Base-by-base conservation (phyloP, 2,113 vertebrate genomes). In the Anguilla japonica region DNA sequence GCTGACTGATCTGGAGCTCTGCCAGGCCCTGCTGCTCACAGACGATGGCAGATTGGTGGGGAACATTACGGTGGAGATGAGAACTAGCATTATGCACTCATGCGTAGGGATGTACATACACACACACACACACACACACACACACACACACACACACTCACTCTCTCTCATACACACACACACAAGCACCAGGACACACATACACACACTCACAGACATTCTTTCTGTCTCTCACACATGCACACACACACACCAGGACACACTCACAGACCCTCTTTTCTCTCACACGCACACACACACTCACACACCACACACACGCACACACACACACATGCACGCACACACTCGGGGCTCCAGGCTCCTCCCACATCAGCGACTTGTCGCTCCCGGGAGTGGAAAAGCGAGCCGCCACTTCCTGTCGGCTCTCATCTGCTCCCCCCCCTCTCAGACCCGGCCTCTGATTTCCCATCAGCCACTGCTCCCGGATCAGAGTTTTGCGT, bases 141-240 rank as follows among this genome's bases (percentile, higher is more conserved):
- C 75, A 39, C 75, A 79, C 75, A 34, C 75, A 79, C 75, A 34
- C 75, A 79, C 29, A 79, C 75, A 79, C 75, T 39, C 75, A 79
- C 75, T 39, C 75, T 15, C 6, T 11, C 75, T 5, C 75, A 63
- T 3, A 79, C 29, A 79, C 75, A 79, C 75, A 34, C n/a, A 16
- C 29, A 67, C 60, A 67, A 7, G 39, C 75, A 39, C n/a, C 1
- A 7, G 3, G 1, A 79, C 34, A 79, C 75, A 39, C 75, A 39
- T 29, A 79, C 75, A 79, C 75, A 79, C 75, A 79, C 75, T 8
- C n/a, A n/a, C 75, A 46, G 43, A 34, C 34, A 34, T 34, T 34
- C 34, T 34, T 34, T 34, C 34, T 46, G 8, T 46, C 5, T 46
- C 8, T 46, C 43, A 46, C 43, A 46, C 43, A 46, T 8, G 5